phyloP scores from a whole-genome alignment of 1,140 invertebrate genomes.

The Lineus longissimus region DNA sequence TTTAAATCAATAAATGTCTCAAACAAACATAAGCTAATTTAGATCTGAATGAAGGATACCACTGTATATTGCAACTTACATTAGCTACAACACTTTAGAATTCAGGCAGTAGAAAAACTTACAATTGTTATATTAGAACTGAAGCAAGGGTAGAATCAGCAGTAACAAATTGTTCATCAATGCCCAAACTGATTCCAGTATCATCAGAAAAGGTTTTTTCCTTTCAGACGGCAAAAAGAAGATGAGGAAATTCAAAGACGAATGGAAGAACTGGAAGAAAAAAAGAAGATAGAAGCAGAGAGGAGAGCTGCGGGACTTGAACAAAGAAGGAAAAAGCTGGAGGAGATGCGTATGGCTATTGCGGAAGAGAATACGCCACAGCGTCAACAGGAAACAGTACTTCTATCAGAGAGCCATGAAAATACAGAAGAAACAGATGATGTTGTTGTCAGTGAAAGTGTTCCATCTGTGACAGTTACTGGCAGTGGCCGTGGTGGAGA shows the following conservation, averaged over 20 bases:
- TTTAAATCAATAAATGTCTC: too few relatives aligned
- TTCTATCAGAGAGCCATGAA: constrained; percentile 66
- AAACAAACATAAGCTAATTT: too few relatives aligned
- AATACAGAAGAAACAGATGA: constrained; percentile 55
- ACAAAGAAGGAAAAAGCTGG: constrained; percentile 66
- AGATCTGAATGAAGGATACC: too few relatives aligned
- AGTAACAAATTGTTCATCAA: too few relatives aligned
- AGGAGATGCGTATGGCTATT: constrained; percentile 79
- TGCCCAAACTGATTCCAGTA: neutral
- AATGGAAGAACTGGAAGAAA: constrained; percentile 31
- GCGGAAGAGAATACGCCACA: constrained; percentile 59
- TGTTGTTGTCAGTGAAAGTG: constrained; percentile 79
- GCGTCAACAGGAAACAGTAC: constrained; percentile 72
- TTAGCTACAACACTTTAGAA: too few relatives aligned
- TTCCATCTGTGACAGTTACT: constrained; percentile 76
- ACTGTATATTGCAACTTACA: too few relatives aligned
- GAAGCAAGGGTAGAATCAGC: too few relatives aligned
- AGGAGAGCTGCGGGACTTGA: constrained; percentile 42
- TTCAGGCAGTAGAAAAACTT: too few relatives aligned
- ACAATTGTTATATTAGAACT: too few relatives aligned
- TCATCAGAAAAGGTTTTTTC: constrained; percentile 7
- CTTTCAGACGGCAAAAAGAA: constrained; percentile 36
- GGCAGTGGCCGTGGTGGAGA: constrained; percentile 69
- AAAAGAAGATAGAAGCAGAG: constrained; percentile 41
- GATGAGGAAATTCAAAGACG: constrained; percentile 38